Evolutionary conservation across 2,113 vertebrate genomes (phyloP).

Genomic region (Centropus unirufus): DNA sequence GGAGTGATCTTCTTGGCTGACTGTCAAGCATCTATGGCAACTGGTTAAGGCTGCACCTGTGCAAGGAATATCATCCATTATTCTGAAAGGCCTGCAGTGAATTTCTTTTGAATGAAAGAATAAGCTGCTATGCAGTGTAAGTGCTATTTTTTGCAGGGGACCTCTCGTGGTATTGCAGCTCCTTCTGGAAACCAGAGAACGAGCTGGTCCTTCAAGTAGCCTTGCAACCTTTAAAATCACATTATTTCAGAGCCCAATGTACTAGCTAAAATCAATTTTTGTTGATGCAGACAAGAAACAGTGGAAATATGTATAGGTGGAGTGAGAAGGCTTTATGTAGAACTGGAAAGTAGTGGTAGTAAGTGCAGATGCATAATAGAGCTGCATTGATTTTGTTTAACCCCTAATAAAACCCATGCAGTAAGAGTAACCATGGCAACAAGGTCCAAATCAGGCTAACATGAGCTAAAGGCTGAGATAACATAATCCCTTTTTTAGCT

Average conservation of each 20-base stretch:
- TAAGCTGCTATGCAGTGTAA: neutral
- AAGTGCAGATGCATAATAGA: neutral
- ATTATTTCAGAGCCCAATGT: neutral
- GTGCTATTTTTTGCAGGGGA: neutral
- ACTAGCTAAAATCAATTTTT: neutral
- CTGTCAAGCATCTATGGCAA: constrained; percentile 23
- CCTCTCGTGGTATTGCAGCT: neutral
- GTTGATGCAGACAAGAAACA: neutral
- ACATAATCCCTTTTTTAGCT: constrained; percentile 53
- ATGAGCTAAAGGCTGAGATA: constrained; percentile 56
- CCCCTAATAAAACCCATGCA: constrained; percentile 24
- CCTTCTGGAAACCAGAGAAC: neutral
- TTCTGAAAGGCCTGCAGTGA: neutral
- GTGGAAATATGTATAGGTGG: neutral
- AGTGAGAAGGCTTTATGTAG: neutral
- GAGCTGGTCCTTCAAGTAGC: neutral
- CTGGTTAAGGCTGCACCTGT: neutral
- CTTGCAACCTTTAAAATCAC: neutral
- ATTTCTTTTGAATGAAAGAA: neutral
- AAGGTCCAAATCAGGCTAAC: constrained; percentile 46
- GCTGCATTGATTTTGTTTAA: constrained; percentile 43
- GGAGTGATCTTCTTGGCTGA: constrained; percentile 15
- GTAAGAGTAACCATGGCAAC: constrained; percentile 68
- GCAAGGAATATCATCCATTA: neutral
- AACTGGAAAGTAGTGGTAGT: neutral